Base-by-base conservation (phyloP, 2,888 invertebrate genomes). In the Limenitis camilla region DNA sequence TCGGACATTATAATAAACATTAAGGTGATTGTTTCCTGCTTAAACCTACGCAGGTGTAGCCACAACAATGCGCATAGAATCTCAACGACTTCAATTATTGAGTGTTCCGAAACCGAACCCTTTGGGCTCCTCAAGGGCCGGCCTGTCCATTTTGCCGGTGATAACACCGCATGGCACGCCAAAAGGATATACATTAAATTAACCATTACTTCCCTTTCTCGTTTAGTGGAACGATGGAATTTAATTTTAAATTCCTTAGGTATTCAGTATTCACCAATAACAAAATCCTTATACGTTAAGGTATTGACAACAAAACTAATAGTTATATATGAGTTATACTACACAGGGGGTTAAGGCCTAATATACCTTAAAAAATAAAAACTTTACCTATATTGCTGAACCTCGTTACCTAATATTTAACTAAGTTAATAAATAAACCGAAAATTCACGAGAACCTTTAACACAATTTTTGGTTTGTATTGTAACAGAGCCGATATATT, bases 21-120 rank as follows among this genome's bases (percentile, higher is more conserved):
- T 81, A 82, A 74, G 78, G 76, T 82, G 83, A 85, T 83, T 82
- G 81, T 79, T 78, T 76, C 71, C 73, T 77, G 74, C 78, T 81
- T 78, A 80, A 72, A 55, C 60, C 64, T 60, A 64, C 71, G 54
- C 80, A 79, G 79, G 79, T 79, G 76, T 73, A 66, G 68, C 78
- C 82, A 66, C 83, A 81, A 77, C 79, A 79, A 81, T 83, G 77
- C 78, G 74, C 69, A 71, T 68, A 81, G 82, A 84, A 85, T 85
- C 84, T 82, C 81, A 81, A 82, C 82, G 81, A 85, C 82, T 85
- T 83, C 81, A 81, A 85, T 86, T 84, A 86, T 86, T 84, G 80
- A 85, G 85, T 83, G 79, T 77, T 67, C 76, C 76, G 71, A 76
- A 81, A 77, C 78, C 78, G 72, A 78, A 80, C 84, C 81, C 59